Conservation (phyloP, 2,888 invertebrate species). For the Mechanitis messenoides region DNA sequence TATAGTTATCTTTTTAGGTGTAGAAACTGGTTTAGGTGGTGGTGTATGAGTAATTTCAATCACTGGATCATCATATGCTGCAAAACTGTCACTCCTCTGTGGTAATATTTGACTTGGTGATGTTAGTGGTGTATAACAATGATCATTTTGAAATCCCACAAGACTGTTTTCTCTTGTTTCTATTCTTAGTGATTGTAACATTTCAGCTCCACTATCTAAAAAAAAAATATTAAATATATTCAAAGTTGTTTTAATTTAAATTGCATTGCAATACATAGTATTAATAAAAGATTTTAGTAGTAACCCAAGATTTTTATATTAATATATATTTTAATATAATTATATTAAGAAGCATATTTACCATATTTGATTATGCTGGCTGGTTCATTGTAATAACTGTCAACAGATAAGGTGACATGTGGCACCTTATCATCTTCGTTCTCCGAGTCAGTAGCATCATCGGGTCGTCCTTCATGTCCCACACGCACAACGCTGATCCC, state of each 20-base stretch:
- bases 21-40: slow-evolving; percentile 63
- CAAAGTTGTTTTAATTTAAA: neutral
- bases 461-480: slow-evolving; percentile 70
- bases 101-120: slow-evolving; percentile 76
- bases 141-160: slow-evolving; percentile 84
- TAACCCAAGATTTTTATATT: too few species aligned
- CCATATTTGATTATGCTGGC: slow-evolving; percentile 73
- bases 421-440: slow-evolving; percentile 78
- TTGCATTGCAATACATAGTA: neutral
- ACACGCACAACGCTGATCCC: slow-evolving; percentile 79
- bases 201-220: slow-evolving; percentile 71
- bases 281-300: too few species aligned
- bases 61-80: slow-evolving; percentile 61
- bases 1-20: slow-evolving; percentile 69
- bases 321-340: too few species aligned
- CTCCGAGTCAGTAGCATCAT: slow-evolving; percentile 76
- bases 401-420: slow-evolving; percentile 79
- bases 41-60: slow-evolving; percentile 66
- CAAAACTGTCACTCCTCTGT: slow-evolving; percentile 50
- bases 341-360: slow-evolving; percentile 33
- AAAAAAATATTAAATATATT: slow-evolving; percentile 20
- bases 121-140: slow-evolving; percentile 85
- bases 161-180: slow-evolving; percentile 73
- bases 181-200: slow-evolving; percentile 68
- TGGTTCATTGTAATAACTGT: slow-evolving; percentile 79